These are phyloP conservation scores for Belonocnema kinseyi DNA, from an alignment of 1,140 invertebrate species.

Conservation along the genomic window DNA sequence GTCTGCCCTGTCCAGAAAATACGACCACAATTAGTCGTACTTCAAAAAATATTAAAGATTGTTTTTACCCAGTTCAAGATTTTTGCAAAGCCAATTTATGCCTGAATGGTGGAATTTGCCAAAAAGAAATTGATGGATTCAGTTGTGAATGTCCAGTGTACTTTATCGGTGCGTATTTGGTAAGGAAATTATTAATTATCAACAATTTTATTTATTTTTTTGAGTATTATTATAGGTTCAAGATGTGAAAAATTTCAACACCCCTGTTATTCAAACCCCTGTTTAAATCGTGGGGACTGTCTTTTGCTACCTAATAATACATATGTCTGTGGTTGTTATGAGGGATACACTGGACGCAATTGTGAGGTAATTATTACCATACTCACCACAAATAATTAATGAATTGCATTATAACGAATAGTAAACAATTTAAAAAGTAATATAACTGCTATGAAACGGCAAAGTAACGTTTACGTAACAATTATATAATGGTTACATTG, in stretches of 20 bases:
- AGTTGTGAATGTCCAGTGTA: slow-evolving; percentile 69
- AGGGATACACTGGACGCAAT: slow-evolving; percentile 69
- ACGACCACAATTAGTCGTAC: slow-evolving; percentile 77
- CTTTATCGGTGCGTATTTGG: slow-evolving; percentile 62
- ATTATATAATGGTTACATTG: too few relatives aligned
- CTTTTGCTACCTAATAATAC: slow-evolving; percentile 61
- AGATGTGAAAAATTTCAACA: slow-evolving; percentile 58
- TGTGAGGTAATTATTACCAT: slow-evolving; percentile 69
- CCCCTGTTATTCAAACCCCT: slow-evolving; percentile 67
- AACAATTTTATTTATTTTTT: too few relatives aligned
- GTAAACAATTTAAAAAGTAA: too few relatives aligned
- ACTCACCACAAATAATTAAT: too few relatives aligned
- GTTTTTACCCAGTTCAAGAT: slow-evolving; percentile 68
- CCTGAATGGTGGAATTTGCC: slow-evolving; percentile 68
- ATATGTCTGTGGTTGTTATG: slow-evolving; percentile 65
- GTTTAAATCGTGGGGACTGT: slow-evolving; percentile 73
- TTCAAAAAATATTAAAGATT: slow-evolving; percentile 71
- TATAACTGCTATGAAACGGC: too few relatives aligned
- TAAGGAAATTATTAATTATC: too few relatives aligned
- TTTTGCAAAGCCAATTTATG: slow-evolving; percentile 69
- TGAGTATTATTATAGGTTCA: slow-evolving; percentile 49
- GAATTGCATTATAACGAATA: too few relatives aligned
- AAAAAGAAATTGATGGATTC: slow-evolving; percentile 61
- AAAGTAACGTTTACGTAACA: too few relatives aligned
- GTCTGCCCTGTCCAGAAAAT: slow-evolving; percentile 76